Evolutionary conservation across 2,888 invertebrate genomes (phyloP), one percentile per base, ranked within the genome.

Genomic region (Leptogaster cylindrica): DNA sequence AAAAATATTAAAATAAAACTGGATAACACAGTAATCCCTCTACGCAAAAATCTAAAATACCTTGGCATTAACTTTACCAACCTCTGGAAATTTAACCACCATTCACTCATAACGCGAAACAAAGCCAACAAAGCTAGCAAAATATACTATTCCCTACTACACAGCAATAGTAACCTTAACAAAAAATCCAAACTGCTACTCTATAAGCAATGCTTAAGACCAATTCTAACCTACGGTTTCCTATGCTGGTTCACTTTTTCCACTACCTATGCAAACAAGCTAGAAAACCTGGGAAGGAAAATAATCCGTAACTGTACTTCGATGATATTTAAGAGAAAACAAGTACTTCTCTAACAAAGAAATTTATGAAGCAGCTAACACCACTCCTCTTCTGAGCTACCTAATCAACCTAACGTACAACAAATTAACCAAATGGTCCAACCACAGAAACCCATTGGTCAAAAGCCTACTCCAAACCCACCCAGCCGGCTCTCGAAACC

Each of bases 271-370:
- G 28, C 28, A 28, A 25, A 25, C 3, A 20, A 50, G n/a, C 16
- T 50, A 3, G 50, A 50, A 23, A 2, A 8, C 8, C n/a, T 50
- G 10, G 50, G 25, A 23, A 50, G 50, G 16, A 50, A 50, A 10
- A 50, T 23, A 8, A 5, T 23, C 7, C 5, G 50, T 10, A 10
- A 23, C 2, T 50, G 50, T n/a, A 6, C 10, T 8, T 23, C 3
- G 2, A 20, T n/a, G 10, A 20, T n/a, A 25, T 50, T 23, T n/a
- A 50, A 50, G 25, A 20, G 2, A 2, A 50, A 48, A 8, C 20
- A 48, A 48, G 20, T 23, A 50, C 3, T 50, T 23, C 10, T 50
- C 50, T 2, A 50, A 50, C 25, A 50, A 20, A 2, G 50, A 50
- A 50, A 23, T 50, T 2, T 50, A 50, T 10, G 50, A 18, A 10